phyloP scores from a whole-genome alignment of 2,113 vertebrate genomes.

The Mesitornis unicolor region DNA sequence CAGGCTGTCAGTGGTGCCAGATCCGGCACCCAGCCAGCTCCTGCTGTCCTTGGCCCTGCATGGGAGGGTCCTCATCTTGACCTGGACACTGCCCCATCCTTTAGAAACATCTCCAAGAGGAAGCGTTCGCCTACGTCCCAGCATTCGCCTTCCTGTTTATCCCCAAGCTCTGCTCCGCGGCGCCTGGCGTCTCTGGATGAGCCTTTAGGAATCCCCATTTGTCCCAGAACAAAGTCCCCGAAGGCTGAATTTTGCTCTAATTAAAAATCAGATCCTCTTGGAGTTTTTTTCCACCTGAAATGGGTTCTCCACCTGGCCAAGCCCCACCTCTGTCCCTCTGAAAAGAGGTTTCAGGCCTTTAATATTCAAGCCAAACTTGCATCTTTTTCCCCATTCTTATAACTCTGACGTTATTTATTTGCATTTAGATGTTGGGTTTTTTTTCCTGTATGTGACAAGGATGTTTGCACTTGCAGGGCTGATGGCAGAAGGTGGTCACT shows the following conservation, averaged over 20 bases:
- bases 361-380: neutral
- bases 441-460: neutral
- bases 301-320: rapidly evolving
- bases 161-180: neutral
- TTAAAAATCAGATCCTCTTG: neutral
- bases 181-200: neutral
- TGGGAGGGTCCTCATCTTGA: neutral
- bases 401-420: neutral
- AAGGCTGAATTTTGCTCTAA: neutral
- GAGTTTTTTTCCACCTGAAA: neutral
- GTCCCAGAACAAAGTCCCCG: neutral
- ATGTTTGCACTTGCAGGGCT: constrained; percentile 73
- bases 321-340: neutral
- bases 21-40: neutral
- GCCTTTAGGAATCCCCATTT: neutral
- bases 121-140: neutral
- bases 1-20: rapidly evolving
- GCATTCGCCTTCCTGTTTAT: constrained; percentile 33
- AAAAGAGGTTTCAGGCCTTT: neutral
- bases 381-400: neutral
- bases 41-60: neutral
- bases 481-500: constrained; percentile 97
- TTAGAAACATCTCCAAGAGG: neutral
- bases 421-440: neutral
- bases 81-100: neutral